Evolutionary conservation across 1,140 invertebrate genomes (phyloP).

Genomic region (Sipha flava): DNA sequence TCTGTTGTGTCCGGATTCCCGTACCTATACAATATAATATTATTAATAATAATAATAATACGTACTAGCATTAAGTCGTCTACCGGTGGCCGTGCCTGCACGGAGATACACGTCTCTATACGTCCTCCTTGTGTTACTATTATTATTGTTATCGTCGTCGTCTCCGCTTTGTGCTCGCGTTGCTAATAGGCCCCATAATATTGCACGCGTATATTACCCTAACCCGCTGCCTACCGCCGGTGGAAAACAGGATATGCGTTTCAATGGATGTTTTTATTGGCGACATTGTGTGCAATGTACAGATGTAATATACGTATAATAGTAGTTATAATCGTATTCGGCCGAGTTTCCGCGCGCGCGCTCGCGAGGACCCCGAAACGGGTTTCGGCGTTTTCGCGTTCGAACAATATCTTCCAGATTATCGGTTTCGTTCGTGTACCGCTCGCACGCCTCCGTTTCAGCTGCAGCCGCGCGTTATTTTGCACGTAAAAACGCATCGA

Average conservation of each 20-base stretch:
- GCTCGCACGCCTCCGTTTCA: neutral
- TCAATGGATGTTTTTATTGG: conserved; percentile 29
- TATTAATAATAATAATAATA: neutral
- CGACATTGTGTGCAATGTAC: neutral
- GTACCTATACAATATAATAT: neutral
- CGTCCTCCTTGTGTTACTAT: neutral
- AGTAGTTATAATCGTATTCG: neutral
- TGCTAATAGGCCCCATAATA: conserved; percentile 22
- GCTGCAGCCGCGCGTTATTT: neutral
- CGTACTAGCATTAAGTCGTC: conserved; percentile 17
- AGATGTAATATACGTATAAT: neutral
- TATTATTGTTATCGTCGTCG: neutral
- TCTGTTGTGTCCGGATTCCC: conserved; percentile 16
- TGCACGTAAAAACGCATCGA: neutral
- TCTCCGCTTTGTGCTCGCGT: neutral
- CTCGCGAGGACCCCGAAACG: too few relatives aligned
- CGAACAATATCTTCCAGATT: neutral
- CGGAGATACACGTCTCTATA: neutral
- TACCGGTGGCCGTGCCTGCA: conserved; percentile 1
- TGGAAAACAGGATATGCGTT: conserved; percentile 24
- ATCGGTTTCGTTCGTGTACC: conserved; percentile 23
- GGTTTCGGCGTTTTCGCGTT: too few relatives aligned
- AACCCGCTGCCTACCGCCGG: too few relatives aligned
- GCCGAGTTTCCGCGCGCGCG: neutral
- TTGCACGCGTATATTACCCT: neutral